These are phyloP conservation scores for Aleadryas rufinucha DNA, from an alignment of 2,113 vertebrate genomes.

Conservation along the genomic window DNA sequence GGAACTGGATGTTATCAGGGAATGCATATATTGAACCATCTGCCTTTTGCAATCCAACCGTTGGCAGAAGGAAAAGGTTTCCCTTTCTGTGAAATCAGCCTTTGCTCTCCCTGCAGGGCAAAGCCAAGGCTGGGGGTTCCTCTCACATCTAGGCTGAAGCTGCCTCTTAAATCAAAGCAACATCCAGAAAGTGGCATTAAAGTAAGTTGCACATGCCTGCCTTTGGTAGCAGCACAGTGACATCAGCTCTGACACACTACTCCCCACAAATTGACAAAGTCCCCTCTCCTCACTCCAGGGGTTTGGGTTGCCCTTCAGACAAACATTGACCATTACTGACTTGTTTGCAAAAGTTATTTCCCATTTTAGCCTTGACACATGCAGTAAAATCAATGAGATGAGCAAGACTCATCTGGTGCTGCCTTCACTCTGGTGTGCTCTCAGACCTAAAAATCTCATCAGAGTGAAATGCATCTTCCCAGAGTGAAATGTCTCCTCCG, in stretches of 20 bases:
- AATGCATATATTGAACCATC: fast-evolving
- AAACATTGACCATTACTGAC: no score
- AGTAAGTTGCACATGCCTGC: fast-evolving
- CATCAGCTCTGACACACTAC: neutral
- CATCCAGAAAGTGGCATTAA: neutral
- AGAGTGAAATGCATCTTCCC: neutral
- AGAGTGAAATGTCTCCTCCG: neutral
- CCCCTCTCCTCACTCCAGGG: neutral
- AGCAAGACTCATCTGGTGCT: neutral
- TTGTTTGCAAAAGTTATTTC: neutral
- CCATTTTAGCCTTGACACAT: fast-evolving
- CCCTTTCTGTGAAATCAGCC: neutral
- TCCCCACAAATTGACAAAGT: neutral
- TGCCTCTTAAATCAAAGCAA: neutral
- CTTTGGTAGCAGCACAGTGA: neutral
- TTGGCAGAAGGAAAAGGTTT: neutral
- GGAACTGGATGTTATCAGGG: neutral
- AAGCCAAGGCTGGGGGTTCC: neutral
- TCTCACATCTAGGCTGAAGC: neutral
- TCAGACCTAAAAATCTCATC: neutral
- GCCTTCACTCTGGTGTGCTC: neutral
- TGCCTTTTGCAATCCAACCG: neutral
- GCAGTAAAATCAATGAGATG: neutral
- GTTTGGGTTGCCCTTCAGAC: neutral
- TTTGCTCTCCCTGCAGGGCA: neutral